Base-by-base conservation (phyloP, 2,888 invertebrate species). In the Lapara coniferarum region DNA sequence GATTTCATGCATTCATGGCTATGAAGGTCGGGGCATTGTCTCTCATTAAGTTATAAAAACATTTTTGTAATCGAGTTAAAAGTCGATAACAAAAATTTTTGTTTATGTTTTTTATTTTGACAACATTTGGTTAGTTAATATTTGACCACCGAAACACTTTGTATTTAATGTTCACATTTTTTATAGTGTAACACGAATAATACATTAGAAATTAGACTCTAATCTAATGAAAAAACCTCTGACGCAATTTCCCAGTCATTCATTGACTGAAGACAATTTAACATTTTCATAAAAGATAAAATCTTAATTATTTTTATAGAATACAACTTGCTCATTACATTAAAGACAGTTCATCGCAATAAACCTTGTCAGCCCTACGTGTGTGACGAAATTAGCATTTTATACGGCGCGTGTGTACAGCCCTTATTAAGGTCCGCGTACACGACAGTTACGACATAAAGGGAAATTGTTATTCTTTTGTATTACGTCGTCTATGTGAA, bases 321-420 rank as follows among this genome's bases (percentile, higher is more conserved):
- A 19, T 8, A 16, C 49, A 46, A 16, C 49, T 49, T 13, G 25
- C 13, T 13, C 6, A 30, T 30, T 19, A 49, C 10, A 63, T 16
- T n/a, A 63, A 63, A 37, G 30, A 25, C 25, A 30, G 19, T 63
- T 63, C 16, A 49, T 46, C 13, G 49, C 46, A 13, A 63, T 63
- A 63, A 63, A 63, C 63, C 63, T 63, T 63, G 63, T 6, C 19
- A 63, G 63, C 63, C 63, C 63, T 63, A 63, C 63, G 49, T 57
- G 57, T 63, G 49, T 19, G n/a, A n/a, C 63, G 63, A 46, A 63
- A 63, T 46, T 16, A 46, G 6, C 46, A 46, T 57, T 37, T 37
- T 57, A 57, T 55, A 55, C 19, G 55, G 55, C 30, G 57, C 30
- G 8, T 63, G 63, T 12, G 44, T 37, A 57, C 14, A 63, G 63